A percentile compares a stretch with the other conserved stretches of the same genome.
Evolutionary conservation across 1,140 invertebrate genomes (phyloP).

Genomic region (Pinna nobilis): DNA sequence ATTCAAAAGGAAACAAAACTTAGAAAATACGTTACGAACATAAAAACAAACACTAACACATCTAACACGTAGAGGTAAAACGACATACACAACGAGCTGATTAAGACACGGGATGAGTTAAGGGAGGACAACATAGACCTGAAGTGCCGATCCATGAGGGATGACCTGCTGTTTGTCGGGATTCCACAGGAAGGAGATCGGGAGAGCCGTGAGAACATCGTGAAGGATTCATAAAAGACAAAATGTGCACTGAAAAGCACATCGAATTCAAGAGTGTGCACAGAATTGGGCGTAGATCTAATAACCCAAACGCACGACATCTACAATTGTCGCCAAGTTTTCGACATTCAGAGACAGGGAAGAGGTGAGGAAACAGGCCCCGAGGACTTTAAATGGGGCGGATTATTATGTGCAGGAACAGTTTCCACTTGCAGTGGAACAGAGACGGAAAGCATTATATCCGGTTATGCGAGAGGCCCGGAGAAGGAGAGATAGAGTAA

Average conservation of each 20-base stretch:
- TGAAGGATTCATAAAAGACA: background rate
- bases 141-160: background rate
- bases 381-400: constrained; percentile 2
- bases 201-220: background rate
- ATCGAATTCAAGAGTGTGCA: background rate
- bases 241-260: background rate
- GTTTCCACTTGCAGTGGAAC: background rate
- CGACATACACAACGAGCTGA: background rate
- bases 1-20: background rate
- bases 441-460: background rate
- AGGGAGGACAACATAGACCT: background rate
- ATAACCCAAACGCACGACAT: background rate
- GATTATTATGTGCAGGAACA: background rate
- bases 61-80: background rate
- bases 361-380: background rate
- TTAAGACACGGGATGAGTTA: background rate
- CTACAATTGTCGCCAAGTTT: background rate
- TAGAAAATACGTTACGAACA: background rate
- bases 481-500: background rate
- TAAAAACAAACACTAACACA: background rate
- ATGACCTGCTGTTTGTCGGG: background rate
- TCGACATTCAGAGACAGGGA: background rate
- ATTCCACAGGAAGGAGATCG: background rate
- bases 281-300: background rate
- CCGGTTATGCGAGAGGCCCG: background rate